phyloP scores from a whole-genome alignment of 1,140 invertebrate genomes.

The Meloidogyne hapla region DNA sequence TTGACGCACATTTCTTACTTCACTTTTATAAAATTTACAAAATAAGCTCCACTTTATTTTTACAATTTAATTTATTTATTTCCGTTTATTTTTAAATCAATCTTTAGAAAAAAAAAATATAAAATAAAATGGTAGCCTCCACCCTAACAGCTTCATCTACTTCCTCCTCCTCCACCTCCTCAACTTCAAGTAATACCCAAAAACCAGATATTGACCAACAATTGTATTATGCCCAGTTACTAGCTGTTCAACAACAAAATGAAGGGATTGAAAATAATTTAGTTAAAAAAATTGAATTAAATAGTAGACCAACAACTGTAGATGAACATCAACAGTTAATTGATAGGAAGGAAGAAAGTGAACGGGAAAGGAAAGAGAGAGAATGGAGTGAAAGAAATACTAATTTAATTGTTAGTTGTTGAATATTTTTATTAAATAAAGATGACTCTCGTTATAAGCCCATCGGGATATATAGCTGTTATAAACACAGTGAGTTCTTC shows the following conservation, averaged over 20 bases:
- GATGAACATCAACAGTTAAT: neutral
- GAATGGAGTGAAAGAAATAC: constrained; percentile 55
- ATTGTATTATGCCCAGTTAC: constrained; percentile 17
- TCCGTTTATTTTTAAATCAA: too few relatives aligned
- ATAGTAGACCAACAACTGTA: too few relatives aligned
- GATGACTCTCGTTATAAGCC: too few relatives aligned
- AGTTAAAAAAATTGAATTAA: neutral
- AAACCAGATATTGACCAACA: constrained; percentile 11
- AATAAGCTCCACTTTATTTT: too few relatives aligned
- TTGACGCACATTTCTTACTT: too few relatives aligned
- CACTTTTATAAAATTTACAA: too few relatives aligned
- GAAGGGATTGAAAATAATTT: neutral
- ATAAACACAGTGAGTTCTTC: too few relatives aligned
- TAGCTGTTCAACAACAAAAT: constrained; percentile 27
- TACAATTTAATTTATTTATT: too few relatives aligned
- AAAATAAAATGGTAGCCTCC: neutral
- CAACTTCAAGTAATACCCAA: neutral
- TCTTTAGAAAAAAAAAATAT: too few relatives aligned
- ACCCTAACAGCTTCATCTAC: neutral
- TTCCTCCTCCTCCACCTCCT: neutral
- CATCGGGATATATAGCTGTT: too few relatives aligned
- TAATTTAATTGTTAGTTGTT: constrained; percentile 84
- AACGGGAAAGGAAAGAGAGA: constrained; percentile 14
- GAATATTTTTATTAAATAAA: neutral
- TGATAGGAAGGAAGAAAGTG: constrained; percentile 9